Base-by-base conservation (phyloP, 1,140 invertebrate genomes). In the Andrena cerasifolii region DNA sequence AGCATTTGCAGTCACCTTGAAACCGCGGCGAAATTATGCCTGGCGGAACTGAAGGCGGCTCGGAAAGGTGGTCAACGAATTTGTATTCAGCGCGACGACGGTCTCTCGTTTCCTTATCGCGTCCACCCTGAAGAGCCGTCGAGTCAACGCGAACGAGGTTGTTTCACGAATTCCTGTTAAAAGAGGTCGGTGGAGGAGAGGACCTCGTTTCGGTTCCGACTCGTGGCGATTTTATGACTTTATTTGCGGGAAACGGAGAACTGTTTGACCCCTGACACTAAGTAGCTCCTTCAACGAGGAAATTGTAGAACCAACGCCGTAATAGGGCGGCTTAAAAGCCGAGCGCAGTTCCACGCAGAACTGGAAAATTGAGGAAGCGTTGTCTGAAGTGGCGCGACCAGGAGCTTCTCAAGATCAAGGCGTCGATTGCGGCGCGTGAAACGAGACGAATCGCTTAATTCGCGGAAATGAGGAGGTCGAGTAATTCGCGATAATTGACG, bases 401-500 rank as follows among this genome's bases (percentile, higher is more conserved):
- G 1, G 8, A 26, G 56, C 43, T 40, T 24, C 12, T 24, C 12
- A 18, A 47, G 18, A 61, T 72, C 45, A n/a, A n/a, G 24, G 26
- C 51, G 47, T 3, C 16, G 45, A 73, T 63, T 53, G 36, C 28
- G 10, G 26, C 67, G 12, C 28, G 18, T 16, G 7, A 47, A 53
- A 70, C 24, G 45, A 3, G 14, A 18, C 56, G 31, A 59, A 45
- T 49, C 63, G 31, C 31, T 45, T 73, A 78, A 84, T 85, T 79
- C 49, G 49, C 78, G 83, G 76, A 74, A 76, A 85, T 82, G 80
- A 73, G 70, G 75, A 66, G 66, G 61, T 72, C 54, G 43, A 1
- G 24, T 77, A 61, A 77, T 43, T 51, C 6, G 16, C 1, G 21
- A 45, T 61, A 71, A 77, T 70, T 70, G 66, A n/a, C 24, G 18